Conservation (phyloP, 2,888 invertebrate species). For the Chloroclystis v-ata region DNA sequence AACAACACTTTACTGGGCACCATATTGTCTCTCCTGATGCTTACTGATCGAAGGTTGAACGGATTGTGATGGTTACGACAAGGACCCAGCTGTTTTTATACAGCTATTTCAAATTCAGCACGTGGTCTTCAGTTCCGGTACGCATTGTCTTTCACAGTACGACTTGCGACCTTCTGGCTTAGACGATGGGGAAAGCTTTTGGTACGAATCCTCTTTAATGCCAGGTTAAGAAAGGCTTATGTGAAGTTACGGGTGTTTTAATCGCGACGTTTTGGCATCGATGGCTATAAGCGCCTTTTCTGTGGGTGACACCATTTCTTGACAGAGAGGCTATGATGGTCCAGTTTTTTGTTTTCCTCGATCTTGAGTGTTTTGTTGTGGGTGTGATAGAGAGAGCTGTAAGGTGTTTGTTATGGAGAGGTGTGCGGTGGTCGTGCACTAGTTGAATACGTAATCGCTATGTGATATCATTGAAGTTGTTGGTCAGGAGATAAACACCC, state of each 20-base stretch:
- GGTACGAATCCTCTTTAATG: slow-evolving; percentile 63
- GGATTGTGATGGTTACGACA: slow-evolving; percentile 72
- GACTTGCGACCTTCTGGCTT: slow-evolving; percentile 60
- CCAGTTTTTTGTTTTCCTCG: slow-evolving; percentile 52
- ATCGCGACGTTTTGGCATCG: slow-evolving; percentile 50
- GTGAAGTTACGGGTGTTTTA: slow-evolving; percentile 40
- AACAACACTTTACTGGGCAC: slow-evolving; percentile 71
- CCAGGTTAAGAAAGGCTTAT: slow-evolving; percentile 54
- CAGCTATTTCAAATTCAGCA: slow-evolving; percentile 77
- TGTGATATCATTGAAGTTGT: slow-evolving; percentile 70
- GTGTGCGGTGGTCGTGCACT: slow-evolving; percentile 48
- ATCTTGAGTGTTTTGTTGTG: slow-evolving; percentile 15
- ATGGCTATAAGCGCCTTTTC: slow-evolving; percentile 58
- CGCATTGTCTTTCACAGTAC: slow-evolving; percentile 65
- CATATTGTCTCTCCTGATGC: slow-evolving; percentile 63
- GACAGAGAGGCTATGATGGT: slow-evolving; percentile 62
- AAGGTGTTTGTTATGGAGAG: slow-evolving; percentile 66
- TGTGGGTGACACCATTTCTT: slow-evolving; percentile 76
- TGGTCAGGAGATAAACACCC: slow-evolving; percentile 51
- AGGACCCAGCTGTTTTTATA: slow-evolving; percentile 73
- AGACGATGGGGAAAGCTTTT: slow-evolving; percentile 71
- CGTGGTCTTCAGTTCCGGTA: slow-evolving; percentile 70
- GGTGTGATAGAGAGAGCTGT: slow-evolving; percentile 28
- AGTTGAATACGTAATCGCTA: slow-evolving; percentile 59
- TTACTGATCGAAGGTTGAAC: slow-evolving; percentile 62